Evolutionary conservation across 2,888 invertebrate genomes (phyloP), one percentile per base, ranked within the genome.

Genomic region (Volucella zonaria): DNA sequence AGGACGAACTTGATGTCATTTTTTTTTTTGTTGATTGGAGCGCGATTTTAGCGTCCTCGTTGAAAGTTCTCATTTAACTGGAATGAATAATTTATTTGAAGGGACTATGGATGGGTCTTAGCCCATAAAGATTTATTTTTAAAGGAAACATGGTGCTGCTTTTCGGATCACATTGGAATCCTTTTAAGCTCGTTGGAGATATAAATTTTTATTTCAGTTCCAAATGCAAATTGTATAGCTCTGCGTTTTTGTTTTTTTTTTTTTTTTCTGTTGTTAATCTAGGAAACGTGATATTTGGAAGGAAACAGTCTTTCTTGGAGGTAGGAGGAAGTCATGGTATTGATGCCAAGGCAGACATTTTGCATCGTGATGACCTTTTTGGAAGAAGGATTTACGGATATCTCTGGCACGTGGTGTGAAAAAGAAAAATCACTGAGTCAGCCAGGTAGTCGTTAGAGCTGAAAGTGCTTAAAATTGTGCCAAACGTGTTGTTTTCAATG

Each of bases 401-500:
- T 8, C 4, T 38, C 42, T 51, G 42, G 42, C 8, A 38, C 8
- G 38, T 11, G 64, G 8, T 38, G 31, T 31, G 31, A 31, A 31
- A 6, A 6, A 31, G 31, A 31, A 31, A 31, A 31, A 6, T 31
- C 31, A 6, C 31, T 31, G 31, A 31, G 31, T 31, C 31, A 31
- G 31, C 6, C 31, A 31, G 31, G 31, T 31, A 31, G 31, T 31
- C 31, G 4, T 31, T 31, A 31, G 23, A 3, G 23, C 3, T 23
- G 23, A 23, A 23, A 23, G 31, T 64, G 23, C 47, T n/a, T 47
- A 15, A 47, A 62, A 51, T 18, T 64, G 51, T 64, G 49, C 51
- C 45, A 47, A 59, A 59, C 58, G 38, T 59, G 58, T 70, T 70
- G 40, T 59, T 71, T 42, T 42, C 49, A 49, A 42, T 71, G 59